Percentiles rank a stretch among this genome's conserved stretches.
phyloP scores from a whole-genome alignment of 2,797 vertebrate genomes.

The Cirrhinus mrigala region DNA sequence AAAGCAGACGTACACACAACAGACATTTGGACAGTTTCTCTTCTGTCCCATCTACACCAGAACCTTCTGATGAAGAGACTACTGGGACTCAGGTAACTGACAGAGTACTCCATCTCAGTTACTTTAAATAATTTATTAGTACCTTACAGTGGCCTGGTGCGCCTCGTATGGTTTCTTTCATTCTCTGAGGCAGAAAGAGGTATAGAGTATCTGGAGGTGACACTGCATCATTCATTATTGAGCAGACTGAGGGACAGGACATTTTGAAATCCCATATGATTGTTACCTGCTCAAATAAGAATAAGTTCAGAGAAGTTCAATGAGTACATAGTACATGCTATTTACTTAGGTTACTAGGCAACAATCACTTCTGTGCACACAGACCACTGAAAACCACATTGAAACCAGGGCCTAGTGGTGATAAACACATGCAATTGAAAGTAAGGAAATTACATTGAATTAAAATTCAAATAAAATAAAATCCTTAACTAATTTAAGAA shows the following conservation, averaged over 20 bases:
- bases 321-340: not conserved
- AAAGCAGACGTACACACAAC: conserved; percentile 60
- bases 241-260: conserved; percentile 56
- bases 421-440: too few relatives aligned
- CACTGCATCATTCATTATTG: conserved; percentile 75
- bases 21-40: conserved; percentile 54
- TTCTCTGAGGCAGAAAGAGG: conserved; percentile 49
- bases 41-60: conserved; percentile 57
- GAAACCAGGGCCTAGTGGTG: not conserved
- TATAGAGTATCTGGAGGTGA: conserved; percentile 71
- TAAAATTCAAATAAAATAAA: not conserved
- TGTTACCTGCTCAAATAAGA: conserved; percentile 49
- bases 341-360: conserved; percentile 24
- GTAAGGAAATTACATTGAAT: not conserved
- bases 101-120: conserved; percentile 60
- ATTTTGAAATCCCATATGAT: conserved; percentile 68
- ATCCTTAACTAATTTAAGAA: not conserved
- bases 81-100: conserved; percentile 52
- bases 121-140: conserved; percentile 75
- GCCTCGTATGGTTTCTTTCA: conserved; percentile 57
- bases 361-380: not conserved
- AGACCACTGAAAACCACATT: not conserved
- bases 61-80: conserved; percentile 52
- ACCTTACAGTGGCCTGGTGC: conserved; percentile 55
- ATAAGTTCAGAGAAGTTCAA: conserved; percentile 23